Conservation (phyloP, 2,888 invertebrate species). For the Protophormia terraenovae region DNA sequence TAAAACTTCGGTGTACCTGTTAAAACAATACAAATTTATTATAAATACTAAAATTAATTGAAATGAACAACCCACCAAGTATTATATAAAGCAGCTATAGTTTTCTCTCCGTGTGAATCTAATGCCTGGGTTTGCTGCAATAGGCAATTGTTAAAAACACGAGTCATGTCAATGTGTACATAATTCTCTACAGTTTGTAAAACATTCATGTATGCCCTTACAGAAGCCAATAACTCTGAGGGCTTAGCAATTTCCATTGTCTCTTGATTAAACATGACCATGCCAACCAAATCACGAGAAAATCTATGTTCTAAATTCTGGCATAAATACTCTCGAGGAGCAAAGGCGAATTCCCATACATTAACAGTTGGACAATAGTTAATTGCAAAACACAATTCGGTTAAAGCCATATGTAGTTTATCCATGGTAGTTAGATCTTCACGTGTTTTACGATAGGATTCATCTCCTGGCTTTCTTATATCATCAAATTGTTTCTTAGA, state of each 20-base stretch:
- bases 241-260: constrained; percentile 99
- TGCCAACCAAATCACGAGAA: constrained; percentile 95
- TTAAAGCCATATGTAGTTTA: constrained; percentile 98
- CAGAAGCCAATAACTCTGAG: constrained; percentile 95
- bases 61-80: constrained; percentile 84
- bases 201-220: constrained; percentile 98
- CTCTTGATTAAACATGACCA: constrained; percentile 98
- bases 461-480: constrained; percentile 95
- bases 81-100: constrained; percentile 96
- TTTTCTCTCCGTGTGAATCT: constrained; percentile 98
- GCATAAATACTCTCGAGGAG: constrained; percentile 97
- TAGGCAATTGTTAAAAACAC: constrained; percentile 98
- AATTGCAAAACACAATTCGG: constrained; percentile 97
- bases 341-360: constrained; percentile 99
- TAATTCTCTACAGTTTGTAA: constrained; percentile 99
- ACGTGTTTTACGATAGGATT: constrained; percentile 96
- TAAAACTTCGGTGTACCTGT: constrained; percentile 85
- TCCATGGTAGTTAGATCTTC: constrained; percentile 99
- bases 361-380: constrained; percentile 98
- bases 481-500: constrained; percentile 93
- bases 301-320: constrained; percentile 97
- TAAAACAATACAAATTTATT: background rate
- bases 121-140: constrained; percentile 97
- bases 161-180: constrained; percentile 98
- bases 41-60: background rate